Percentiles rank a stretch among this genome's conserved stretches.
Conservation (phyloP, 2,797 vertebrate genomes). For the Anisognathus igniventris region DNA sequence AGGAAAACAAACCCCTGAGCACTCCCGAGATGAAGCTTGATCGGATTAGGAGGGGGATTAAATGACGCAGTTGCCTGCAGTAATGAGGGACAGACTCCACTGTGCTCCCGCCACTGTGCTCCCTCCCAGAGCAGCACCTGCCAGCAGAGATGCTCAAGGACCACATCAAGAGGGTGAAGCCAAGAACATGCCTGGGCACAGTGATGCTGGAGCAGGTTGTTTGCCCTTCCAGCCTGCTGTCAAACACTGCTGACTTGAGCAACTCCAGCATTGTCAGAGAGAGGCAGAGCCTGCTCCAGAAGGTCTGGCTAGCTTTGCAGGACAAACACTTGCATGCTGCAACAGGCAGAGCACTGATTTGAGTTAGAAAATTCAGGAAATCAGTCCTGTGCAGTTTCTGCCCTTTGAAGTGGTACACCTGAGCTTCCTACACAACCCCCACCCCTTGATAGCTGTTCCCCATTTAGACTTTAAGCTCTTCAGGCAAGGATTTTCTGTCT, state of each 20-base stretch:
- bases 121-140: neutral
- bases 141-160: constrained; percentile 19
- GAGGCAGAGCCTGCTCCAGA: neutral
- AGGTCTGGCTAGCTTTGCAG: neutral
- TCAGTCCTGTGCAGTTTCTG: neutral
- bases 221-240: neutral
- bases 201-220: neutral
- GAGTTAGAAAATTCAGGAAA: neutral
- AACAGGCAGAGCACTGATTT: neutral
- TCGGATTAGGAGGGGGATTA: constrained; percentile 32
- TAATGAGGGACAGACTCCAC: neutral
- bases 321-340: neutral
- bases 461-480: constrained; percentile 26
- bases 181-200: neutral
- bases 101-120: neutral
- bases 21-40: constrained; percentile 19
- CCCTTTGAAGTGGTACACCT: neutral
- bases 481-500: constrained; percentile 10
- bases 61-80: constrained; percentile 23
- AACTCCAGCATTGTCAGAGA: neutral
- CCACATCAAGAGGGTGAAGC: neutral
- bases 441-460: neutral
- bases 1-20: constrained; percentile 42
- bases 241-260: neutral
- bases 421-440: neutral